phyloP scores from a whole-genome alignment of 2,888 invertebrate species.

The Caenorhabditis parvicauda region DNA sequence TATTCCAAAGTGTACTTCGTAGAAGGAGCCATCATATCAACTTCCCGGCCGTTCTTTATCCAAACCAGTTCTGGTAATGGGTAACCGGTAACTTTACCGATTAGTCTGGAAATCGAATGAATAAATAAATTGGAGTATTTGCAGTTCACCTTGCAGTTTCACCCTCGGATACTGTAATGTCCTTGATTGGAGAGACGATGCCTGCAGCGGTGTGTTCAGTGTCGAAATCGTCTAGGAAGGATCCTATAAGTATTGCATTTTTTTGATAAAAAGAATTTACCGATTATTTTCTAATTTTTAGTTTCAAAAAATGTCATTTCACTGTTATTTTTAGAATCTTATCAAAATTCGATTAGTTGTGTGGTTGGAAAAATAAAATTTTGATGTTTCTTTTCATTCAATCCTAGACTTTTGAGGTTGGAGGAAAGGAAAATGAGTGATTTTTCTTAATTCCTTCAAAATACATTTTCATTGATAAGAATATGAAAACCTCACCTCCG shows the following conservation, averaged over 20 bases:
- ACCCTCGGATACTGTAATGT: conserved; percentile 37
- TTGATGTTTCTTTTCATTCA: neutral
- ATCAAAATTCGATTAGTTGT: no score
- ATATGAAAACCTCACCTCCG: neutral
- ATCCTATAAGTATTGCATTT: no score
- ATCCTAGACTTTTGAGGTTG: no score
- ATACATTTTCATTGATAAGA: no score
- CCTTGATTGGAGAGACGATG: conserved; percentile 22
- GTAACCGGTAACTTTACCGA: conserved; percentile 61
- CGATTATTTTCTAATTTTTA: no score
- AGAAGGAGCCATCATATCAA: conserved; percentile 30
- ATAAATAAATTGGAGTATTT: neutral
- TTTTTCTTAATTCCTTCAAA: no score
- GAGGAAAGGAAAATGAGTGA: no score
- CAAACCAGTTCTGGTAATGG: conserved; percentile 56
- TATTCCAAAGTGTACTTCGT: conserved; percentile 36
- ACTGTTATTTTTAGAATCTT: no score
- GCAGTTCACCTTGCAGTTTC: conserved; percentile 28
- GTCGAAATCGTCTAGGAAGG: conserved; percentile 15
- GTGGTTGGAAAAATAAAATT: no score
- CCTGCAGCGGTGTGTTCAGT: conserved; percentile 29
- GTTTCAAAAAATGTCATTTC: no score
- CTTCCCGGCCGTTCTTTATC: conserved; percentile 56
- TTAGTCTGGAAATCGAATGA: conserved; percentile 32
- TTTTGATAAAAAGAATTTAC: no score